A percentile compares a stretch with the other conserved stretches of the same genome.
Evolutionary conservation across 2,113 vertebrate genomes (phyloP).

Genomic region (Oreochromis aureus): DNA sequence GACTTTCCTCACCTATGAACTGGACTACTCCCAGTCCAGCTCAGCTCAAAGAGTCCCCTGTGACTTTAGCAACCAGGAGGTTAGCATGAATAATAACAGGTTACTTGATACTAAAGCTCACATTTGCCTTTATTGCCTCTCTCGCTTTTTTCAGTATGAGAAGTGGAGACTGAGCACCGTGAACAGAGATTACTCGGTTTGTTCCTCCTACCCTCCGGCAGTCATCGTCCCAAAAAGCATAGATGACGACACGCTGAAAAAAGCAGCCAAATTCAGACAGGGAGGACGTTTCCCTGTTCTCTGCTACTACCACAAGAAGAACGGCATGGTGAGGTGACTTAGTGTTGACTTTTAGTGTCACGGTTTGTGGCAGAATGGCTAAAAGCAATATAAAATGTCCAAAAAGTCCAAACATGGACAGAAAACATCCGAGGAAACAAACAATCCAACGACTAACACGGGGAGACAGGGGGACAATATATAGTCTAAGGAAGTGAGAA

Average conservation of each 20-base stretch:
- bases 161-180: conserved; percentile 77
- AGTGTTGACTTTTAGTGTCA: background rate
- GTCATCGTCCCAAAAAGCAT: conserved; percentile 71
- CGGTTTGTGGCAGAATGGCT: background rate
- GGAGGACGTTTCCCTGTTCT: conserved; percentile 80
- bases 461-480: background rate
- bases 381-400: background rate
- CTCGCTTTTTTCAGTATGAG: conserved; percentile 60
- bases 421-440: background rate
- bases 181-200: conserved; percentile 74
- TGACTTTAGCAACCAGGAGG: background rate
- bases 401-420: background rate
- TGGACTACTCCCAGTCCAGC: background rate
- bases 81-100: background rate
- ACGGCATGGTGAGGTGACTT: conserved; percentile 67
- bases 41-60: background rate
- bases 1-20: background rate
- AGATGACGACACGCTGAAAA: conserved; percentile 56
- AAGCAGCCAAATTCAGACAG: conserved; percentile 77
- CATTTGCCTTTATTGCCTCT: background rate
- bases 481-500: background rate
- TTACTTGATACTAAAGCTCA: background rate
- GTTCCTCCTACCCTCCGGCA: conserved; percentile 70
- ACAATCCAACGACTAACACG: background rate
- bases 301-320: conserved; percentile 76